Conservation (phyloP, 92 coral and sea anemone genomes). For the Parazoanthus atlanticus region DNA sequence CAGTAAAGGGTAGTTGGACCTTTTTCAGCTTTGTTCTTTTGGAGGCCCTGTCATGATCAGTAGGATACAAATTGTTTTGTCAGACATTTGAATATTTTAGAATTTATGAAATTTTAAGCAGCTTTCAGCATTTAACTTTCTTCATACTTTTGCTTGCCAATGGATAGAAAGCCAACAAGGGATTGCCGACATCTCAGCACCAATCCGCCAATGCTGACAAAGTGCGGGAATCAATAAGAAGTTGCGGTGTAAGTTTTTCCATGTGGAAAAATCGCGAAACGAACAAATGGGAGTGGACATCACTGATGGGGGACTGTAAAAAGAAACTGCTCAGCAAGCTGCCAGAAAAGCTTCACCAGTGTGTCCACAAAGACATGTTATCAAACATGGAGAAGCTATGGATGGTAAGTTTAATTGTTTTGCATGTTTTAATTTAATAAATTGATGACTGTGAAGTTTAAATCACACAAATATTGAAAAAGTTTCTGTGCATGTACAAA, state of each 20-base stretch:
- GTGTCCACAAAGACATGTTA: background rate
- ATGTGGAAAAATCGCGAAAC: background rate
- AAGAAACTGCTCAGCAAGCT: constrained; percentile 5
- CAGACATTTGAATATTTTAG: background rate
- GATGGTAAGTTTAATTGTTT: background rate
- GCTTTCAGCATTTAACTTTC: background rate
- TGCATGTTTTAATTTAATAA: background rate
- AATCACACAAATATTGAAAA: background rate
- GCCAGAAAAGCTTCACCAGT: background rate
- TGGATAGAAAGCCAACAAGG: background rate
- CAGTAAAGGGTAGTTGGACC: background rate
- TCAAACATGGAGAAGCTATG: constrained; percentile 6
- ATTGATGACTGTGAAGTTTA: background rate
- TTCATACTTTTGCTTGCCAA: background rate
- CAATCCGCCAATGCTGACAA: background rate
- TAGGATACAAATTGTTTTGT: too few species aligned
- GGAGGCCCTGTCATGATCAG: too few species aligned
- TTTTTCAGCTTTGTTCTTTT: background rate
- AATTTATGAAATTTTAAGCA: background rate
- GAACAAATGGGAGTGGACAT: constrained; percentile 4
- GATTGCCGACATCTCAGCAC: background rate
- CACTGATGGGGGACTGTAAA: background rate
- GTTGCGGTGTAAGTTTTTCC: background rate
- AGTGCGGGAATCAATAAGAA: background rate
- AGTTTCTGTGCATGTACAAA: background rate